Base-by-base conservation (phyloP, 2,888 invertebrate species). In the Pristionchus maxplancki region DNA sequence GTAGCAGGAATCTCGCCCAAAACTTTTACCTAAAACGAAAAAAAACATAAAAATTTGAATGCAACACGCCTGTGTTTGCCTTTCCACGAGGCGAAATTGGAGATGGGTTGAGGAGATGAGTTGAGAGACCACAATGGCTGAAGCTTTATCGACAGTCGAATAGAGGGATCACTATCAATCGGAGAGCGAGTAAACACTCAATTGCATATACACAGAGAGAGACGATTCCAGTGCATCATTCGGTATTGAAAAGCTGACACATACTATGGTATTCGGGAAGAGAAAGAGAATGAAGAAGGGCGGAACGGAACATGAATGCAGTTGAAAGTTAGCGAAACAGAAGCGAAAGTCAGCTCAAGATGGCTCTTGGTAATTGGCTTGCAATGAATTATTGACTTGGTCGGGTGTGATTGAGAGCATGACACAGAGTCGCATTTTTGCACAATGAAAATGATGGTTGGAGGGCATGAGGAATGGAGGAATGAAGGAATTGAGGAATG, bases 401-500 rank as follows among this genome's bases (percentile, higher is more conserved):
- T 48, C 78, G 44, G n/a, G 40, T 28, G 40, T 78, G 78, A 78
- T 78, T 78, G 78, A 78, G 78, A 48, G 78, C n/a, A 78, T 78
- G 78, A 78, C 78, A 78, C 78, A 44, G 44, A 24, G 78, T 78
- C 78, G n/a, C 78, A 78, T 28, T 78, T 74, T 78, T 78, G 78
- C 24, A 78, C 78, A 28, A 48, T 24, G 28, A 78, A 24, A 17
- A 48, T 37, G 71, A 53, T 53, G 48, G 71, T 50, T 34, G 74
- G 48, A n/a, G 58, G 88, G 71, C 64, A 84, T 34, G 40, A 40
- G 71, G 88, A 50, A 81, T 17, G 82, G 58, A 48, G 44, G 88
- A 67, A 82, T 64, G 50, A 44, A 62, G 48, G 86, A 85, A 64
- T 62, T 28, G 37, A n/a, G 8, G 53, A 5, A n/a, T 28, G 0